Evolutionary conservation across 1,140 invertebrate species (phyloP).

Genomic region (Goniozus legneri): DNA sequence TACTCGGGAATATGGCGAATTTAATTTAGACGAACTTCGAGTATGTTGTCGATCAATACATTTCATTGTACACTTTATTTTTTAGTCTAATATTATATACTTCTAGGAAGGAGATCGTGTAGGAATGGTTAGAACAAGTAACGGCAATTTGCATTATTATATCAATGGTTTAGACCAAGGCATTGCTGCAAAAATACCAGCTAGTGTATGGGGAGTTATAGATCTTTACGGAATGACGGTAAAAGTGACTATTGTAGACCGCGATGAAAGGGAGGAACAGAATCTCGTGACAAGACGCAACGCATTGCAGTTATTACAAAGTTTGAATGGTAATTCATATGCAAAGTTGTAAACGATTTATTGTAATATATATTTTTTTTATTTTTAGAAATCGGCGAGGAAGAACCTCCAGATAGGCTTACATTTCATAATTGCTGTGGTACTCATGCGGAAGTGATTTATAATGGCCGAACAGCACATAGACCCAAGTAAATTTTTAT

Average conservation of each 20-base stretch:
- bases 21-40: slow-evolving; percentile 89
- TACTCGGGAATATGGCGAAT: slow-evolving; percentile 87
- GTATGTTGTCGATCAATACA: slow-evolving; percentile 54
- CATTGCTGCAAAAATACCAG: slow-evolving; percentile 76
- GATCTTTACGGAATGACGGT: slow-evolving; percentile 97
- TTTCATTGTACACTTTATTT: slow-evolving; percentile 7
- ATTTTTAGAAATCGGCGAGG: slow-evolving; percentile 45
- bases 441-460: slow-evolving; percentile 86
- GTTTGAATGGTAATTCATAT: slow-evolving; percentile 44
- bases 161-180: slow-evolving; percentile 94
- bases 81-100: slow-evolving; percentile 8
- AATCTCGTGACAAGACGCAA: slow-evolving; percentile 71
- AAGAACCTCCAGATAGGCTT: slow-evolving; percentile 62
- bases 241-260: slow-evolving; percentile 82
- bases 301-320: slow-evolving; percentile 56
- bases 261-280: slow-evolving; percentile 74
- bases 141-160: slow-evolving; percentile 86
- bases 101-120: slow-evolving; percentile 80
- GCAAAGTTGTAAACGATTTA: slow-evolving; percentile 5
- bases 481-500: slow-evolving; percentile 72
- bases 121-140: slow-evolving; percentile 77
- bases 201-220: slow-evolving; percentile 85
- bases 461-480: slow-evolving; percentile 83
- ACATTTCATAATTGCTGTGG: slow-evolving; percentile 89
- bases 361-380: not conserved